Evolutionary conservation across 2,888 invertebrate species (phyloP).

Genomic region (Phalera bucephala): DNA sequence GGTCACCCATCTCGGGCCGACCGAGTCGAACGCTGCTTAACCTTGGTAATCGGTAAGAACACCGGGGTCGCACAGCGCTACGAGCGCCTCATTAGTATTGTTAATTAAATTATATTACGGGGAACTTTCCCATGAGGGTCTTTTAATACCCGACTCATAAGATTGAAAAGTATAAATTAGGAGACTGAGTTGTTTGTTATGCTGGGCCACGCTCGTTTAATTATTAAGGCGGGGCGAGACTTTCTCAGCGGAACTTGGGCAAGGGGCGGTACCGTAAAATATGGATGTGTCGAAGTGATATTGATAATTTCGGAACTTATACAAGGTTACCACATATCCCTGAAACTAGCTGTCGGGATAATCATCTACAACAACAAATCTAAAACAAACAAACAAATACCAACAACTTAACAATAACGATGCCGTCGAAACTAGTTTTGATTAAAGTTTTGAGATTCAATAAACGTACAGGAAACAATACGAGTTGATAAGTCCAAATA

Average conservation of each 20-base stretch:
- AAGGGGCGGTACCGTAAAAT: conserved; percentile 9
- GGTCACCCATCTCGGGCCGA: too few species aligned
- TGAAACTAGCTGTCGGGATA: conserved; percentile 3
- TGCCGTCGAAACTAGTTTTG: not conserved
- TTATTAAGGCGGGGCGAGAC: conserved; percentile 8
- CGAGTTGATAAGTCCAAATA: too few species aligned
- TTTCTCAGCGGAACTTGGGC: conserved; percentile 18
- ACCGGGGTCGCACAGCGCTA: too few species aligned
- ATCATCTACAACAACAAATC: too few species aligned
- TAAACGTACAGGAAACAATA: not conserved
- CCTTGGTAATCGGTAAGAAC: too few species aligned
- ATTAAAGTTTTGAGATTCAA: not conserved
- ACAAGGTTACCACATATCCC: conserved; percentile 7
- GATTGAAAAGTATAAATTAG: conserved; percentile 65
- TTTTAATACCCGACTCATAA: too few species aligned
- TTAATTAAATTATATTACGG: conserved; percentile 65
- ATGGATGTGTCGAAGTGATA: too few species aligned
- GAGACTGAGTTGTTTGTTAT: too few species aligned
- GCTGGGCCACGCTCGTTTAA: too few species aligned
- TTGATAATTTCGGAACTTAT: conserved; percentile 14
- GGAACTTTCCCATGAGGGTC: too few species aligned
- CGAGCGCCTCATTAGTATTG: conserved; percentile 48
- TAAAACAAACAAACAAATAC: conserved; percentile 15
- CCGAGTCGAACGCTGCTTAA: too few species aligned
- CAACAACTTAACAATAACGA: conserved; percentile 10